Percentiles rank a stretch among this genome's conserved stretches.
Evolutionary conservation across 2,797 vertebrate species (phyloP).

Genomic region (Hozukius guyotensis): DNA sequence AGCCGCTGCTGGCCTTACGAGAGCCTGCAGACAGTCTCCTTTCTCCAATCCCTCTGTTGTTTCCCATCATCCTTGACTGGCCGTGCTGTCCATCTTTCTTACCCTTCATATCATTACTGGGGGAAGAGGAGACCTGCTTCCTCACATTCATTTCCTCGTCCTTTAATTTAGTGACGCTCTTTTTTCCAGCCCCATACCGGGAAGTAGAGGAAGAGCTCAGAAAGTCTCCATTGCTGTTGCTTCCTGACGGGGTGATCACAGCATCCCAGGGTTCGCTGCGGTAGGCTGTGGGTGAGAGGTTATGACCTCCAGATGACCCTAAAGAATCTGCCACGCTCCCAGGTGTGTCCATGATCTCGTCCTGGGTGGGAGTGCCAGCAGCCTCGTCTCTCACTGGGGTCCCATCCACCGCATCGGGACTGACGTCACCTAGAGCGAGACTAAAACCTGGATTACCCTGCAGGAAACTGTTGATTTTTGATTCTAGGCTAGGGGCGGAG

Average conservation of each 20-base stretch:
- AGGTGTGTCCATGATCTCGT: slow-evolving; percentile 98
- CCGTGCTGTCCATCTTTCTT: slow-evolving; percentile 68
- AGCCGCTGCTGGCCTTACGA: slow-evolving; percentile 67
- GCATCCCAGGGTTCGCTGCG: slow-evolving; percentile 90
- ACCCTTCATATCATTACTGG: slow-evolving; percentile 61
- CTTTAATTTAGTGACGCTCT: slow-evolving; percentile 79
- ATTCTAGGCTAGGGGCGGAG: slow-evolving; percentile 91
- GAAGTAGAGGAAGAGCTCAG: slow-evolving; percentile 59
- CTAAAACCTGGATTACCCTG: slow-evolving; percentile 97
- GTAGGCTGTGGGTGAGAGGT: slow-evolving; percentile 88
- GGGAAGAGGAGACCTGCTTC: slow-evolving; percentile 51
- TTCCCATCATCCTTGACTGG: slow-evolving; percentile 57
- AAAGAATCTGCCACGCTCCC: slow-evolving; percentile 83
- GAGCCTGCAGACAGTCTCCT: slow-evolving; percentile 65
- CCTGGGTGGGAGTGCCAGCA: slow-evolving; percentile 96
- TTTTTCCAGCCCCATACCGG: slow-evolving; percentile 85
- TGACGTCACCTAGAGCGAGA: slow-evolving; percentile 85
- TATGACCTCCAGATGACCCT: slow-evolving; percentile 71
- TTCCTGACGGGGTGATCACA: slow-evolving; percentile 82
- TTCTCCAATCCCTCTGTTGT: slow-evolving; percentile 57
- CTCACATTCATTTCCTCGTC: slow-evolving; percentile 67
- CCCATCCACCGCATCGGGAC: slow-evolving; percentile 91
- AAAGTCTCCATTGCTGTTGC: slow-evolving; percentile 73
- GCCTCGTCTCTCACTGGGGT: slow-evolving; percentile 96
- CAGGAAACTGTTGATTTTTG: slow-evolving; percentile 98